phyloP scores from a whole-genome alignment of 2,113 vertebrate genomes.

The Amia ocellicauda region DNA sequence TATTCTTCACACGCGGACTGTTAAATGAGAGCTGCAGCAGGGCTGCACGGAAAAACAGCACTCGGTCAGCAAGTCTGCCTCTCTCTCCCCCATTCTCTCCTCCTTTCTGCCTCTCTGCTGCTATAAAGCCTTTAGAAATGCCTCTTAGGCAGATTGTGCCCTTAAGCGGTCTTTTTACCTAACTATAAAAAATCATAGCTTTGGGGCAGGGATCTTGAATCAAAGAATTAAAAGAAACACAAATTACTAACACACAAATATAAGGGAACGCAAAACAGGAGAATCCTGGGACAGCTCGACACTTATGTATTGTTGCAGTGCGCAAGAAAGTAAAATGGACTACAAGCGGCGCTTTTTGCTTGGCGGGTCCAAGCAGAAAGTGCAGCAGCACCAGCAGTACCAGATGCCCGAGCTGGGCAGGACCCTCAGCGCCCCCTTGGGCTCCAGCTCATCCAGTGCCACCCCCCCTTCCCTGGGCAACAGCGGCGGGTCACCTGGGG shows the following conservation, averaged over 20 bases:
- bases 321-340: slow-evolving; percentile 99
- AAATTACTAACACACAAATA: neutral
- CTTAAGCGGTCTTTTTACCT: slow-evolving; percentile 73
- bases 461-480: slow-evolving; percentile 69
- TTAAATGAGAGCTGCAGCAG: slow-evolving; percentile 63
- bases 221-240: slow-evolving; percentile 34
- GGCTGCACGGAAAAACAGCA: slow-evolving; percentile 66
- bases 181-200: slow-evolving; percentile 51
- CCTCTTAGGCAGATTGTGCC: slow-evolving; percentile 75
- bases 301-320: slow-evolving; percentile 98
- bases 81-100: slow-evolving; percentile 26
- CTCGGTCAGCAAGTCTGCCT: slow-evolving; percentile 52
- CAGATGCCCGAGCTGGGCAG: slow-evolving; percentile 92
- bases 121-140: slow-evolving; percentile 76
- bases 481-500: slow-evolving; percentile 47
- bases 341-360: slow-evolving; percentile 99
- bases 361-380: slow-evolving; percentile 99
- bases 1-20: slow-evolving; percentile 11
- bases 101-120: slow-evolving; percentile 47
- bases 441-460: slow-evolving; percentile 66
- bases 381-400: slow-evolving; percentile 97
- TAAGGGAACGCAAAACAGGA: slow-evolving; percentile 15
- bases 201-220: slow-evolving; percentile 47
- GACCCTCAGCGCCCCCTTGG: slow-evolving; percentile 84
- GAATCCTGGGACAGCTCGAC: slow-evolving; percentile 51